Evolutionary conservation across 2,797 vertebrate species (phyloP), one percentile per base, ranked within the genome.

Genomic region (Pipistrellus kuhlii): DNA sequence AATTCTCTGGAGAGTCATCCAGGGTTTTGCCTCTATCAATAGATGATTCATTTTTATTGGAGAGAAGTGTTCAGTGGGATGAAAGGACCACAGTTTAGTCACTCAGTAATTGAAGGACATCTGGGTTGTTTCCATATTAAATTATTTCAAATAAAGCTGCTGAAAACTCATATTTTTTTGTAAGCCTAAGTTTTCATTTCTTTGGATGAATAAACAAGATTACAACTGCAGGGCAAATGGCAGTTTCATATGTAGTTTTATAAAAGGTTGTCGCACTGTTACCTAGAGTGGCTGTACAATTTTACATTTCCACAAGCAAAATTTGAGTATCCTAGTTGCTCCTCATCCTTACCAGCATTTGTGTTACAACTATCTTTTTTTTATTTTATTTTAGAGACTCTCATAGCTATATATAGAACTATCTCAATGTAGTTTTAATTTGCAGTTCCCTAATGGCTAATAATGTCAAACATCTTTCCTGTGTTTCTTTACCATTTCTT

Each of bases 131-230:
- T 94, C 51, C 27, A 82, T 69, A 69, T 69, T 76, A 69, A 91
- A 8, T 59, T 59, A 51, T 90, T 90, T 72, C 73, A 85, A 51
- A 44, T 12, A 80, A 78, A 62, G 35, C 55, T 94, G 17, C 53
- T 76, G 6, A 83, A 48, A 87, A 77, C 55, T 51, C 12, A 76
- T 21, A 76, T 30, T 51, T 91, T 83, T 83, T 30, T 66, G 12
- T 62, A 55, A 94, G 44, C 23, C 10, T 83, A 88, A 69, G 21
- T 88, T 75, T 87, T 91, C 51, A n/a, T 77, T 76, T 94, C 21
- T 83, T 75, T 91, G 51, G 32, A 35, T 35, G 59, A 91, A 94
- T 59, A 75, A 75, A 12, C n/a, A 69, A 91, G 38, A 82, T 57
- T 69, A 27, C 69, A 69, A 57, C 6, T 75, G n/a, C 32, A 76